These are phyloP conservation scores for Chrysolina americana DNA, from an alignment of 2,888 invertebrate species.

Conservation along the genomic window DNA sequence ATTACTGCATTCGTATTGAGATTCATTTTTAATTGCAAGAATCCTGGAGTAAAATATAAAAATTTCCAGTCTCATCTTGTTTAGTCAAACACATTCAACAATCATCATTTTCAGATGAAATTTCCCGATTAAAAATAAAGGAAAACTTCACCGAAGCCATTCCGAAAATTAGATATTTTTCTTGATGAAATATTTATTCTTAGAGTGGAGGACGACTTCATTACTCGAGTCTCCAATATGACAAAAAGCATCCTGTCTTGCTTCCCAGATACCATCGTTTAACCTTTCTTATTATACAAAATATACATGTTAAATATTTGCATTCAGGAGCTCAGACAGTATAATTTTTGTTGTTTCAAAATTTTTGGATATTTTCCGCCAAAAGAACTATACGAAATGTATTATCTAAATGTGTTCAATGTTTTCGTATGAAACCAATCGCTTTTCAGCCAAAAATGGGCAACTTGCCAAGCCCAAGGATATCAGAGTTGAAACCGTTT, in stretches of 20 bases:
- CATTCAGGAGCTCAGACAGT: conserved; percentile 18
- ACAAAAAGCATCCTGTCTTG: conserved; percentile 34
- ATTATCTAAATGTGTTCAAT: no score
- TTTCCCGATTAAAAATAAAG: neutral
- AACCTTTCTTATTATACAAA: conserved; percentile 15
- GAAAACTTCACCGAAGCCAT: neutral
- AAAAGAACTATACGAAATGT: no score
- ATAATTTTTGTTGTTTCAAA: conserved; percentile 69
- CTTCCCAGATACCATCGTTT: neutral
- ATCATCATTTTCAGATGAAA: conserved; percentile 15
- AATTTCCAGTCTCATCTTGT: neutral
- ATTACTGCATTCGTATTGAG: conserved; percentile 3
- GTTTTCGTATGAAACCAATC: no score
- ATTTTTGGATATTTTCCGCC: conserved; percentile 73
- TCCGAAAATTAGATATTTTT: neutral
- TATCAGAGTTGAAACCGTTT: no score
- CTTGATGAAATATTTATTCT: conserved; percentile 12
- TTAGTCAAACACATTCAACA: conserved; percentile 11
- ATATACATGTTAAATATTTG: conserved; percentile 6
- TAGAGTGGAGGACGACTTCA: conserved; percentile 15
- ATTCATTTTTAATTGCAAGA: conserved; percentile 17
- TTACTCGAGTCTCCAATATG: conserved; percentile 13
- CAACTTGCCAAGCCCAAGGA: no score
- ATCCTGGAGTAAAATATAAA: neutral
- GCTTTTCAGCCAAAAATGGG: no score